Evolutionary conservation across 2,113 vertebrate species (phyloP).

Genomic region (Tauraco erythrolophus): DNA sequence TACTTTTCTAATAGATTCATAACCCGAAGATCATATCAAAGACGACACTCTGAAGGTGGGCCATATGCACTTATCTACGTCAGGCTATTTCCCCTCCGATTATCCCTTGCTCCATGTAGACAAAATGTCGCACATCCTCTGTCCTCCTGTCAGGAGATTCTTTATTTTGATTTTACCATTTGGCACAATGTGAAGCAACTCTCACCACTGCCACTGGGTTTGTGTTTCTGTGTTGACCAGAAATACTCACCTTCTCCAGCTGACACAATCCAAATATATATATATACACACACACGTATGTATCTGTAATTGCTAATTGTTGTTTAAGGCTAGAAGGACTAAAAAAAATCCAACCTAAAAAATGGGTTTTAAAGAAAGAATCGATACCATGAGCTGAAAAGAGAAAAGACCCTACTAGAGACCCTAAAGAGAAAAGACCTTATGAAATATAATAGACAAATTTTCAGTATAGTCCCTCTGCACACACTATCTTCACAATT

Average conservation of each 20-base stretch:
- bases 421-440: not conserved
- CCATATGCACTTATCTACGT: not conserved
- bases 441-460: not conserved
- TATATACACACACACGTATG: accelerated
- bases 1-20: not conserved
- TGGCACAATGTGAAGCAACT: not conserved
- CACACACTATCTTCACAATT: not conserved
- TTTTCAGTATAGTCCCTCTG: not conserved
- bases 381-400: not conserved
- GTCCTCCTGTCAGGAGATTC: not conserved
- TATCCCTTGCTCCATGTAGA: not conserved
- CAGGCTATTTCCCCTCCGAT: not conserved
- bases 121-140: not conserved
- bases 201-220: not conserved
- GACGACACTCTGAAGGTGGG: not conserved
- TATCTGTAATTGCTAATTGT: not conserved
- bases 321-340: not conserved
- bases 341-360: not conserved
- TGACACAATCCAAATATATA: not conserved
- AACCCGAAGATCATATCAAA: not conserved
- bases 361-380: not conserved
- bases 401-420: not conserved
- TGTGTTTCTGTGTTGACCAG: not conserved
- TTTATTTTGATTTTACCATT: not conserved
- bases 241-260: not conserved